These are phyloP conservation scores for Pelosia muscerda DNA, from an alignment of 2,888 invertebrate genomes.

Conservation along the genomic window DNA sequence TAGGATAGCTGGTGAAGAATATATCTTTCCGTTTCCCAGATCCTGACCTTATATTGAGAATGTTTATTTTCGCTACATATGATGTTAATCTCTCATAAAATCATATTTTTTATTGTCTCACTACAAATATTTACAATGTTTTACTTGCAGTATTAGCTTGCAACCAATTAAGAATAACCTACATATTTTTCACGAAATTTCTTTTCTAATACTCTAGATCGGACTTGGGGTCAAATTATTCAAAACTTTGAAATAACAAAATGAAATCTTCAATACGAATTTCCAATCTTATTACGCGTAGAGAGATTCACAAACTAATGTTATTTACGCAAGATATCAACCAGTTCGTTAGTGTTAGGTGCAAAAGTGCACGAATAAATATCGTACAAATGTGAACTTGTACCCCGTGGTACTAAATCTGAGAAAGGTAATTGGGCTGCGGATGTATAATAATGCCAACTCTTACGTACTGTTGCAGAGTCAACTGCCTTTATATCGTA, in stretches of 20 bases:
- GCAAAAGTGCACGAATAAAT: constrained; percentile 66
- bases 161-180: background rate
- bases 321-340: constrained; percentile 54
- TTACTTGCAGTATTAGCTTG: no score
- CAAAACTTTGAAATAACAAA: background rate
- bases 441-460: constrained; percentile 40
- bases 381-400: constrained; percentile 58
- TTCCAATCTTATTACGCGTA: constrained; percentile 34
- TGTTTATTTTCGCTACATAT: no score
- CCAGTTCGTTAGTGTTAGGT: constrained; percentile 65
- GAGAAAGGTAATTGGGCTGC: constrained; percentile 58
- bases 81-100: no score
- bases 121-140: no score
- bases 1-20: no score
- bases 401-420: constrained; percentile 55
- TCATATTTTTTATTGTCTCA: no score
- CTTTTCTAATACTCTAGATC: no score
- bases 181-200: background rate
- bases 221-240: background rate
- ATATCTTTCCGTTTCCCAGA: no score
- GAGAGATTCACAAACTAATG: constrained; percentile 42
- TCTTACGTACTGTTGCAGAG: background rate
- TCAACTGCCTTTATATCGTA: background rate
- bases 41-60: no score
- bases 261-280: constrained; percentile 8